A percentile compares a stretch with the other conserved stretches of the same genome.
Evolutionary conservation across 2,113 vertebrate species (phyloP).

Genomic region (Myocastor coypus): DNA sequence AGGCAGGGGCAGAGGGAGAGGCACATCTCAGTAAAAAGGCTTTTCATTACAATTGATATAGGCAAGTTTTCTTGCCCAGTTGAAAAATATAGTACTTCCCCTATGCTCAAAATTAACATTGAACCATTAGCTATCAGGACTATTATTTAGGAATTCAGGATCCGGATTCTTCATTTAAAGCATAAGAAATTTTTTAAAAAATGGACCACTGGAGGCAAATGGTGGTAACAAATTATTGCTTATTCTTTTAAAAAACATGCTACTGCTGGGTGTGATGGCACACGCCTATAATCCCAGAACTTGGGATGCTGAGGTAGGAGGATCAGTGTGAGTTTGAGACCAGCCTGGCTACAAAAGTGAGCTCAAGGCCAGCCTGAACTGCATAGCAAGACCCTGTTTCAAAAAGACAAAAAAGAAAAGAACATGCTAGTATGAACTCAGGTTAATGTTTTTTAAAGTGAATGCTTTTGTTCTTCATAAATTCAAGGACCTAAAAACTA

Average conservation of each 20-base stretch:
- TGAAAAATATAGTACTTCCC: not conserved
- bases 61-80: not conserved
- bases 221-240: not conserved
- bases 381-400: too few relatives aligned
- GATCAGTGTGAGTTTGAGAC: too few relatives aligned
- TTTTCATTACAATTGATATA: not conserved
- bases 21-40: too few relatives aligned
- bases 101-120: not conserved
- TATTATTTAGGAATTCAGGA: not conserved
- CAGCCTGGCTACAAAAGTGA: too few relatives aligned
- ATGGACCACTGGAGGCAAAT: not conserved
- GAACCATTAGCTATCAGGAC: not conserved
- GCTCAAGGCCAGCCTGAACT: too few relatives aligned
- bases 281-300: too few relatives aligned
- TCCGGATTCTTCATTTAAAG: conserved; percentile 33
- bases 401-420: too few relatives aligned
- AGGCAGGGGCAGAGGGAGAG: too few relatives aligned
- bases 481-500: not conserved
- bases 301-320: too few relatives aligned
- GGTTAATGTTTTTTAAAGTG: conserved; percentile 36
- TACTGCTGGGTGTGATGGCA: too few relatives aligned
- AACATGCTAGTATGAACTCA: not conserved
- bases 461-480: not conserved
- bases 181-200: not conserved
- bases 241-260: not conserved